phyloP scores from a whole-genome alignment of 1,140 invertebrate genomes.

The Myzus persicae region DNA sequence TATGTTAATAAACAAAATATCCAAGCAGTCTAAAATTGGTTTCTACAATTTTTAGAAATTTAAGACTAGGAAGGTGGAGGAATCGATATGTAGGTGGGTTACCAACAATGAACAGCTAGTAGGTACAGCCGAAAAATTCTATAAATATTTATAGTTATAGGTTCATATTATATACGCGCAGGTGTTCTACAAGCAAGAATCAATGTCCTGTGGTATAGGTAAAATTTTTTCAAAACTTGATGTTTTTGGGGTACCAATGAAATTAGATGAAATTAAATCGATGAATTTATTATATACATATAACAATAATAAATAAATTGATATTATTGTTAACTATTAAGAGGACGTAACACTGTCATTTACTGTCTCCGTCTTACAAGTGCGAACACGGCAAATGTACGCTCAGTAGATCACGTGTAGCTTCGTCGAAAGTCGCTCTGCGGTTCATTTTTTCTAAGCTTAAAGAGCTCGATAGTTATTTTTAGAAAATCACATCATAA shows the following conservation, averaged over 20 bases:
- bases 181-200: too few relatives aligned
- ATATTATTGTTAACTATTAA: too few relatives aligned
- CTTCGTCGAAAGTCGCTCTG: background rate
- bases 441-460: background rate
- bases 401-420: too few relatives aligned
- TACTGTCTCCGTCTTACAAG: background rate
- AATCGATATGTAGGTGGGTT: background rate
- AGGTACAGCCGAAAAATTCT: background rate
- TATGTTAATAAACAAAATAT: background rate
- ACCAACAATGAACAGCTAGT: background rate
- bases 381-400: too few relatives aligned
- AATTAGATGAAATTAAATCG: too few relatives aligned
- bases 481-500: background rate
- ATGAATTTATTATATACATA: too few relatives aligned
- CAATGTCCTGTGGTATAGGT: too few relatives aligned
- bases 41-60: background rate
- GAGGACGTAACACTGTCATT: too few relatives aligned
- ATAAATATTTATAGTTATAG: background rate
- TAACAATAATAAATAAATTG: too few relatives aligned
- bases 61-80: background rate
- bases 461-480: background rate
- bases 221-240: background rate
- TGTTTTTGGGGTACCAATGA: too few relatives aligned
- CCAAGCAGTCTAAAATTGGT: background rate
- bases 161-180: background rate